phyloP scores from a whole-genome alignment of 1,140 invertebrate genomes.

The Metopolophium dirhodum region DNA sequence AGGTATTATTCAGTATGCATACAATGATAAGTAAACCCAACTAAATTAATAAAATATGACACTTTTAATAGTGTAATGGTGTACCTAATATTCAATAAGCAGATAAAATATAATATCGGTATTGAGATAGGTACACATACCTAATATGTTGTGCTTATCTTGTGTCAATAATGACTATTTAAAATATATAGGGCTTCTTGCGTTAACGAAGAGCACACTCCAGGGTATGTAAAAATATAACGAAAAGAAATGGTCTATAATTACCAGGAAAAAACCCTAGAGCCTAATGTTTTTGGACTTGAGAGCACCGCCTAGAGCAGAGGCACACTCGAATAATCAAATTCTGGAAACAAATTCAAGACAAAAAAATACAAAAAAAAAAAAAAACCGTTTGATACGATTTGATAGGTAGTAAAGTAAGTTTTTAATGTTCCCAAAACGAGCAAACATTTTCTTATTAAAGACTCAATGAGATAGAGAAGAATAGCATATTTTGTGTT shows the following conservation, averaged over 20 bases:
- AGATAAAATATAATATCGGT: too few relatives aligned
- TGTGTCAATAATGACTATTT: neutral
- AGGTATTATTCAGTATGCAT: neutral
- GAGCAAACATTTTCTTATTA: neutral
- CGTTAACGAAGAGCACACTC: neutral
- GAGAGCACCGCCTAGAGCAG: too few relatives aligned
- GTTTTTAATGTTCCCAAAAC: neutral
- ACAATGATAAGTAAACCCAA: neutral
- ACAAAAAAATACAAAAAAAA: neutral
- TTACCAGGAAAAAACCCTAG: slow-evolving; percentile 2
- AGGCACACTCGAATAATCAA: neutral
- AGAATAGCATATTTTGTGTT: neutral
- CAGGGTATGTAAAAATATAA: neutral
- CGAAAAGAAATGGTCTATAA: neutral
- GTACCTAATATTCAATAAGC: neutral
- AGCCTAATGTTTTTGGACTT: neutral
- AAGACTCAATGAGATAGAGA: too few relatives aligned
- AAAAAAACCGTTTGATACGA: neutral
- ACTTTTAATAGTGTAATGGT: neutral
- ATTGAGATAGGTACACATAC: too few relatives aligned
- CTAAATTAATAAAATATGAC: neutral
- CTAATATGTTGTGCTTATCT: neutral
- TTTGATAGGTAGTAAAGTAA: neutral
- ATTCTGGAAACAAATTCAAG: neutral
- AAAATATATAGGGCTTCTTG: neutral